Evolutionary conservation across 2,888 invertebrate genomes (phyloP).

Genomic region (Caenorhabditis afra): DNA sequence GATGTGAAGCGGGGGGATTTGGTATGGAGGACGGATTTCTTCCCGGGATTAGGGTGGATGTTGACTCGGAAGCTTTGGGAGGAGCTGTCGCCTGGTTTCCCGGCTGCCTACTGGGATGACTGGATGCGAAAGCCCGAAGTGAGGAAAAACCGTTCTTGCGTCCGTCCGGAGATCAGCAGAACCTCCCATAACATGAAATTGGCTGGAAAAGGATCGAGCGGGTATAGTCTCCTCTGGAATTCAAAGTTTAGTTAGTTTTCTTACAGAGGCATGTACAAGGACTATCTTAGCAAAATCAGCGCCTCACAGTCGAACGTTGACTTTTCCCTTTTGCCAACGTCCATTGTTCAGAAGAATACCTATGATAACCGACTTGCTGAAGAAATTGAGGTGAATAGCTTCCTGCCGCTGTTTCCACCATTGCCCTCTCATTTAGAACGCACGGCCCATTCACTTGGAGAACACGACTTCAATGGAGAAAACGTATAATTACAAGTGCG

Average conservation of each 20-base stretch:
- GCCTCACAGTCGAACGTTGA: slow-evolving; percentile 85
- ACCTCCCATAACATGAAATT: slow-evolving; percentile 85
- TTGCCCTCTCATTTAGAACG: slow-evolving; percentile 29
- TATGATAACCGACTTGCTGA: slow-evolving; percentile 51
- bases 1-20: slow-evolving; percentile 83
- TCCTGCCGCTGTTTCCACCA: neutral
- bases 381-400: slow-evolving; percentile 12
- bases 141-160: slow-evolving; percentile 89
- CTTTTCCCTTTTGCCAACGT: slow-evolving; percentile 92
- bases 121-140: slow-evolving; percentile 96
- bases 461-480: slow-evolving; percentile 34
- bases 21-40: slow-evolving; percentile 96
- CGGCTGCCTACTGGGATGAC: slow-evolving; percentile 92
- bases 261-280: slow-evolving; percentile 76
- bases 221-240: slow-evolving; percentile 83
- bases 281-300: slow-evolving; percentile 72
- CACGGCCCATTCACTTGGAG: slow-evolving; percentile 25
- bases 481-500: slow-evolving; percentile 59
- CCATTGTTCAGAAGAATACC: slow-evolving; percentile 88
- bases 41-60: slow-evolving; percentile 92
- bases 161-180: slow-evolving; percentile 95
- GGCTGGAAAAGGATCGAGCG: slow-evolving; percentile 92
- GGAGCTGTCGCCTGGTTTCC: slow-evolving; percentile 92
- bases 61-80: slow-evolving; percentile 89
- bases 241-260: no score